phyloP scores from a whole-genome alignment of 1,140 invertebrate genomes.

The Bilobella aurantiaca region DNA sequence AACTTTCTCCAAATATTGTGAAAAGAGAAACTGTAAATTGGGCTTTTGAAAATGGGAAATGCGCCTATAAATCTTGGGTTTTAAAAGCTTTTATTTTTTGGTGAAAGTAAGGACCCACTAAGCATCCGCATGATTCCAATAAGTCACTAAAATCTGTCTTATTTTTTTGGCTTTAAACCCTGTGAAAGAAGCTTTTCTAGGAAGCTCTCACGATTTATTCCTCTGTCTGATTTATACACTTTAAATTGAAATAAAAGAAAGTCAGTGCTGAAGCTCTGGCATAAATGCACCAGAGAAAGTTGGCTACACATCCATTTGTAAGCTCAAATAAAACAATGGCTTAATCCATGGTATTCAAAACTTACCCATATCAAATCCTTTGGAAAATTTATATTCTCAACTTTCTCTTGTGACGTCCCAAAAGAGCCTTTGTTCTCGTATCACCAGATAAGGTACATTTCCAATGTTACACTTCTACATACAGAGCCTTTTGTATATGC shows the following conservation, averaged over 20 bases:
- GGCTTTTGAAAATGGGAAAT: background rate
- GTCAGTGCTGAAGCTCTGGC: no score
- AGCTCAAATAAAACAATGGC: background rate
- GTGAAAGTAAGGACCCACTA: background rate
- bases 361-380: no score
- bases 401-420: no score
- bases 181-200: background rate
- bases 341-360: background rate
- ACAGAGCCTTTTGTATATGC: no score
- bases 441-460: no score
- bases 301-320: background rate
- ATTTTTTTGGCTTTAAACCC: background rate
- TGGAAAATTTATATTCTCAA: no score
- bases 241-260: background rate
- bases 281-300: no score
- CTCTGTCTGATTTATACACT: background rate
- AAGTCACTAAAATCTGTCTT: background rate
- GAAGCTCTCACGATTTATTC: background rate
- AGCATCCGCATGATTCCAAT: background rate
- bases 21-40: no score
- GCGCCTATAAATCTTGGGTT: background rate
- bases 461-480: no score
- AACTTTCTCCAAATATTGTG: no score
- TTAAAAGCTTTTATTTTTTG: background rate
- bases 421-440: no score